Evolutionary conservation across 2,888 invertebrate species (phyloP).

Genomic region (Cryptocheilus praepositus): DNA sequence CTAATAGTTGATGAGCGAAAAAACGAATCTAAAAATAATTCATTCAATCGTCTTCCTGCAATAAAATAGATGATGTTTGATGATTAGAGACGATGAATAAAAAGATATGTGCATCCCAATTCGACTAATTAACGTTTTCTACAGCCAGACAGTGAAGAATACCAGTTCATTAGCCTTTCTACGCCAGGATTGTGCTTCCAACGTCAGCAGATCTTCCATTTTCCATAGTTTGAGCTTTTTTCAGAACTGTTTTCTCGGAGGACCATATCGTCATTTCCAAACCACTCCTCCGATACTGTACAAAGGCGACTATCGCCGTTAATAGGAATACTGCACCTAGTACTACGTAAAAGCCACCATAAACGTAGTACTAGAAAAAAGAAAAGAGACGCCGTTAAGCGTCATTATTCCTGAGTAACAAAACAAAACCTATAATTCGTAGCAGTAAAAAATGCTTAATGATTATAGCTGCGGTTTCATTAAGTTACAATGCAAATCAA

Average conservation of each 20-base stretch:
- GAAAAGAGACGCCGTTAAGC: constrained; percentile 1
- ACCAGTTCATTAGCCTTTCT: no score
- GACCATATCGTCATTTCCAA: constrained; percentile 28
- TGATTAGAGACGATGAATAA: no score
- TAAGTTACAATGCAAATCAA: neutral
- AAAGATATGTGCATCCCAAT: no score
- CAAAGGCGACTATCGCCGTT: constrained; percentile 70
- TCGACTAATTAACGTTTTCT: no score
- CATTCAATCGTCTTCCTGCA: no score
- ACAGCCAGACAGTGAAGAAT: no score
- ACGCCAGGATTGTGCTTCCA: no score
- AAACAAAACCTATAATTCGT: no score
- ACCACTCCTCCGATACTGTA: constrained; percentile 43
- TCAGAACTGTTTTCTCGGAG: neutral
- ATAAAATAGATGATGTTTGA: no score
- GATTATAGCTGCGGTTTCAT: neutral
- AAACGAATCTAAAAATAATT: no score
- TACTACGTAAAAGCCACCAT: constrained; percentile 82
- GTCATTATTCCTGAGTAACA: no score
- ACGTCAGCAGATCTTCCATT: neutral
- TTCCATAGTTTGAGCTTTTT: constrained; percentile 8
- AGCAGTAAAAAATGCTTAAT: neutral
- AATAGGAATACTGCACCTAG: constrained; percentile 79
- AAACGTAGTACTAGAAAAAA: constrained; percentile 81
- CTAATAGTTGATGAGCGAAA: no score